Evolutionary conservation across 2,113 vertebrate species (phyloP).

Genomic region (Saimiri boliviensis): DNA sequence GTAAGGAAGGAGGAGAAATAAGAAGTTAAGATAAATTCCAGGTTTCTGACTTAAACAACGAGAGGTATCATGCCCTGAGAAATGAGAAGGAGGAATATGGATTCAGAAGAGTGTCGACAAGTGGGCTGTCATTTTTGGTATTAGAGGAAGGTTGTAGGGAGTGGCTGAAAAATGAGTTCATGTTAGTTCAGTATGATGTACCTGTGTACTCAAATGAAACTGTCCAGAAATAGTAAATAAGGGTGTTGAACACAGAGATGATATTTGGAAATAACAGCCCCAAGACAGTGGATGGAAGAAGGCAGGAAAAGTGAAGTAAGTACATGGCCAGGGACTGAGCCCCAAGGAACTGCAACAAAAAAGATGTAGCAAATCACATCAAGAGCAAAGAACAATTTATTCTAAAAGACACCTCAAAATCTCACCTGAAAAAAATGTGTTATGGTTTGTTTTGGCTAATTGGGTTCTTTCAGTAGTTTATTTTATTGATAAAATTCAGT

Average conservation of each 20-base stretch:
- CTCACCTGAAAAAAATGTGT: not conserved
- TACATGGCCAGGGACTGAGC: not conserved
- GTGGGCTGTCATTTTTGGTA: not conserved
- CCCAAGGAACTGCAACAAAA: not conserved
- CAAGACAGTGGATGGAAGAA: not conserved
- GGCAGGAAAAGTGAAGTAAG: not conserved
- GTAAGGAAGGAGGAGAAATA: not conserved
- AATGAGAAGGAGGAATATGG: not conserved
- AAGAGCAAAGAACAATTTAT: not conserved
- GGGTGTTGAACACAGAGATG: not conserved
- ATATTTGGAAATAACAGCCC: not conserved
- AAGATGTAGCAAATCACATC: not conserved
- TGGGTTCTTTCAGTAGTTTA: constrained; percentile 8
- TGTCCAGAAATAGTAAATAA: not conserved
- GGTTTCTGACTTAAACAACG: not conserved
- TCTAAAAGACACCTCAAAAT: not conserved
- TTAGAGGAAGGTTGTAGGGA: not conserved
- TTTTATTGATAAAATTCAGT: constrained; percentile 10
- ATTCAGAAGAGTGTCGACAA: not conserved
- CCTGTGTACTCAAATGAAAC: not conserved
- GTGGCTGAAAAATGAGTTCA: not conserved
- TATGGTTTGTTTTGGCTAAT: not conserved
- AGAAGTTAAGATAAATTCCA: constrained; percentile 1
- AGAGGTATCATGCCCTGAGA: not conserved
- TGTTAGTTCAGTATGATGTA: not conserved